Conservation (phyloP, 2,797 vertebrate species). For the Enteromius mattozi region DNA sequence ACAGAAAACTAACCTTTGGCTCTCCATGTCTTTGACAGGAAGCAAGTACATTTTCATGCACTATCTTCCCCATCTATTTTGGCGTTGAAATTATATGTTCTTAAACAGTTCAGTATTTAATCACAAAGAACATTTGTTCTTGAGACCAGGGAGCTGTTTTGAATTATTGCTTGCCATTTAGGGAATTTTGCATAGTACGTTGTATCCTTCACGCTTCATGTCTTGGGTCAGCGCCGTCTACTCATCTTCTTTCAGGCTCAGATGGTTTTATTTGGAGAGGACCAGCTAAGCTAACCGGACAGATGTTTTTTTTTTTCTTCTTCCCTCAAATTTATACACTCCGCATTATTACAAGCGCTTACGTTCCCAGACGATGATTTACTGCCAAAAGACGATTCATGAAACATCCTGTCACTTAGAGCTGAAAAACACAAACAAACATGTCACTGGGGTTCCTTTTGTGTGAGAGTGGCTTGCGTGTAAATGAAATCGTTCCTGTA, state of each 20-base stretch:
- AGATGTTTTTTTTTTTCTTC: constrained; percentile 2
- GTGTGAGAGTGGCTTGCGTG: constrained; percentile 21
- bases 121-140: constrained; percentile 9
- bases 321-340: constrained; percentile 7
- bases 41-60: not conserved
- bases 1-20: not conserved
- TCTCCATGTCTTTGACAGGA: not conserved
- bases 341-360: constrained; percentile 8
- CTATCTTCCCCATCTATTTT: constrained; percentile 14
- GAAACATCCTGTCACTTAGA: constrained; percentile 36
- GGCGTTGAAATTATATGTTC: not conserved
- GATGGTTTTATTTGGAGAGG: constrained; percentile 17
- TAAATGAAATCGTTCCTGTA: constrained; percentile 21
- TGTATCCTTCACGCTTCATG: constrained; percentile 23
- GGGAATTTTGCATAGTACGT: not conserved
- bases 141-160: not conserved
- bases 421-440: constrained; percentile 42
- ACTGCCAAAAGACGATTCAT: constrained; percentile 29
- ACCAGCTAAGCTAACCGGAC: constrained; percentile 16
- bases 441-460: constrained; percentile 17
- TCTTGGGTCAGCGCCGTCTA: constrained; percentile 24
- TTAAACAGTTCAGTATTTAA: not conserved
- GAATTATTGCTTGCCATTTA: constrained; percentile 20
- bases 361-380: constrained; percentile 23
- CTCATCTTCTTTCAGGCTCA: constrained; percentile 27